Evolutionary conservation across 2,888 invertebrate genomes (phyloP).

Genomic region (Zygogramma bicolorata): DNA sequence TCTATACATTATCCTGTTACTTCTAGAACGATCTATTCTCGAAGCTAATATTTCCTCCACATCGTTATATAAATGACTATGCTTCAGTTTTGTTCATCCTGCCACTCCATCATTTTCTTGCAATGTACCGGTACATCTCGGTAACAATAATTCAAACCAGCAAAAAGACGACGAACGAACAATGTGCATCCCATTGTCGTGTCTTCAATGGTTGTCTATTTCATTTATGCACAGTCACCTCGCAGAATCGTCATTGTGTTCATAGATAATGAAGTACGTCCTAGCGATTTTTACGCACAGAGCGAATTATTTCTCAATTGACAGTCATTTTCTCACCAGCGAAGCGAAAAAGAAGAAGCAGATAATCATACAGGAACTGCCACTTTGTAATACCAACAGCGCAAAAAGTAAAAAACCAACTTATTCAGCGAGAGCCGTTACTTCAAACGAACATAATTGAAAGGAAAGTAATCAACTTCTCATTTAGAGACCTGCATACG

Average conservation of each 20-base stretch:
- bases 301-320: conserved; percentile 5
- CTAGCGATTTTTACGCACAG: neutral
- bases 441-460: neutral
- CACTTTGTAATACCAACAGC: neutral
- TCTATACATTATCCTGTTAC: too few species aligned
- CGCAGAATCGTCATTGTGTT: neutral
- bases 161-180: neutral
- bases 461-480: conserved; percentile 1
- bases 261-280: neutral
- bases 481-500: neutral
- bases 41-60: neutral
- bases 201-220: neutral
- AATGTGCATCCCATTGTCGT: neutral
- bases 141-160: neutral
- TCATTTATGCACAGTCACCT: neutral
- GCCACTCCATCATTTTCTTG: neutral
- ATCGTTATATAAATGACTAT: neutral
- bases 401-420: neutral
- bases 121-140: neutral
- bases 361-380: conserved; percentile 4
- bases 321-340: neutral
- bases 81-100: neutral
- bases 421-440: neutral
- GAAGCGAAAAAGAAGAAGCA: conserved; percentile 1
- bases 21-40: too few species aligned